These are phyloP conservation scores for Drosophila orosa DNA, from an alignment of 1,140 invertebrate species.

Conservation along the genomic window DNA sequence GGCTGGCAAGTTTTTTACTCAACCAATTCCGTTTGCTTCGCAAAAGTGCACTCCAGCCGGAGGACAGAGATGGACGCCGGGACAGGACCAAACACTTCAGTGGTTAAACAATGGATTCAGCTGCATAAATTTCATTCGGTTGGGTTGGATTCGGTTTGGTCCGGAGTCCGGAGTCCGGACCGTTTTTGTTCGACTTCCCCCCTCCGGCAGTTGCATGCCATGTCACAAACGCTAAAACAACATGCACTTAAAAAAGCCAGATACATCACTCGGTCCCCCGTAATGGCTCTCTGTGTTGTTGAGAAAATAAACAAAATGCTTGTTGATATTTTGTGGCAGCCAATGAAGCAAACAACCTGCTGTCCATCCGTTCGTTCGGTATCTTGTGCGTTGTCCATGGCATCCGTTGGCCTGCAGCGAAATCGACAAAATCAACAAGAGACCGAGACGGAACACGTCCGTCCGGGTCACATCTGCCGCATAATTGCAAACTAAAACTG, in stretches of 20 bases:
- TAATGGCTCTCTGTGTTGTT: conserved; percentile 44
- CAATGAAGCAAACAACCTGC: conserved; percentile 77
- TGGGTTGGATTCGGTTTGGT: background rate
- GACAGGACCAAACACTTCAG: conserved; percentile 47
- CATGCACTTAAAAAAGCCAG: conserved; percentile 75
- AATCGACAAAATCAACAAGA: conserved; percentile 76
- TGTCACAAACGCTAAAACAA: conserved; percentile 77
- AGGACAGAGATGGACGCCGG: conserved; percentile 24
- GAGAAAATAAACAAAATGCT: conserved; percentile 81
- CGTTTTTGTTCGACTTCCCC: conserved; percentile 11
- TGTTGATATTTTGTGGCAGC: conserved; percentile 82
- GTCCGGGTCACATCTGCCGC: conserved; percentile 41
- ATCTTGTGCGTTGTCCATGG: conserved; percentile 44
- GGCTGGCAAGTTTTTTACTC: conserved; percentile 26
- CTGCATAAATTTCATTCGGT: conserved; percentile 70
- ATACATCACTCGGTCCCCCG: conserved; percentile 15
- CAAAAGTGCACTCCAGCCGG: conserved; percentile 29
- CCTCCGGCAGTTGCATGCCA: conserved; percentile 58
- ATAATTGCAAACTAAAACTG: conserved; percentile 71
- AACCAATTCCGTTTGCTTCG: conserved; percentile 28
- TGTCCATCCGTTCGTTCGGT: conserved; percentile 19
- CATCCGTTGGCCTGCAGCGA: conserved; percentile 65
- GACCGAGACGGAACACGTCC: background rate
- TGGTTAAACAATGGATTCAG: conserved; percentile 70
- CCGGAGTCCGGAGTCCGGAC: too few relatives aligned